Base-by-base conservation (phyloP, 2,888 invertebrate species). In the Elysia crispata region DNA sequence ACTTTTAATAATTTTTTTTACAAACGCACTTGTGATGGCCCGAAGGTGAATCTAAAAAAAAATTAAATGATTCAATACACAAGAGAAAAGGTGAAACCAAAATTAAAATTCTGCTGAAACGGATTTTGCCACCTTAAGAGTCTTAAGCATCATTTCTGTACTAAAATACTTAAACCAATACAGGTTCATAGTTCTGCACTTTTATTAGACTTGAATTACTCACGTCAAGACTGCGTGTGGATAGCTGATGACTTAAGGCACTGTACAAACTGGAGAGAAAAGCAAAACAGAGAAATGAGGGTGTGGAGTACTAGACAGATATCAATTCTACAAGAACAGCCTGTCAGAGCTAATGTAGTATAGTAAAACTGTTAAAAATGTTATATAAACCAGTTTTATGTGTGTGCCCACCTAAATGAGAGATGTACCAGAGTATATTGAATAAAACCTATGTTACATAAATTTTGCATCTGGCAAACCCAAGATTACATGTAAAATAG, bases 261-360 rank as follows among this genome's bases (percentile, higher is more conserved):
- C 77, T 83, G 76, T 83, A 83, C 77, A 83, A 41, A 54, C 83
- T 83, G 81, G 20, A 77, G 64, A 33, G n/a, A n/a, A 5, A 77
- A 28, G 28, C 13, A 8, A 49, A 76, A 31, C 5, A 75, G 49
- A 3, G 1, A 54, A 54, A 15, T 28, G 6, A 25, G 23, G 13
- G 6, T 23, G n/a, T n/a, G n/a, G n/a, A n/a, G n/a, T n/a, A n/a
- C n/a, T n/a, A n/a, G n/a, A n/a, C n/a, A n/a, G n/a, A n/a, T n/a
- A n/a, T n/a, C n/a, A n/a, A n/a, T n/a, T n/a, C n/a, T n/a, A n/a
- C n/a, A n/a, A n/a, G n/a, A n/a, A n/a, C n/a, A 54, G 54, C 13
- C 54, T 15, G 20, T 54, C 60, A 23, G 5, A 23, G 23, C 5
- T 60, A 8, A 18, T 15, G n/a, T 60, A 23, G 15, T 23, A 6